phyloP scores from a whole-genome alignment of 2,888 invertebrate species.

The Sisyra nigra region DNA sequence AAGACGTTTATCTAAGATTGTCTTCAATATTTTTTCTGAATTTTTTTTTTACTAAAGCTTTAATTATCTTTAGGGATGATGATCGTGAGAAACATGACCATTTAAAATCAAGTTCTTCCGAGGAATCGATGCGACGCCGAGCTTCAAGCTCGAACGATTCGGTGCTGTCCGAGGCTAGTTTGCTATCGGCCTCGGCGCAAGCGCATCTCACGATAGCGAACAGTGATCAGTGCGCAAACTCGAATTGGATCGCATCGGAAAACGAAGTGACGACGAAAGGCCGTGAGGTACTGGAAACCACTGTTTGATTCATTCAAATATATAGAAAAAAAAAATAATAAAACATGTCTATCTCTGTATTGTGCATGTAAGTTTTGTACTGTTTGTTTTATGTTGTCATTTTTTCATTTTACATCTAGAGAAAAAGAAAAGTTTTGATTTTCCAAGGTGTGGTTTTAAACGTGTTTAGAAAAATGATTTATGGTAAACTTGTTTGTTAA shows the following conservation, averaged over 20 bases:
- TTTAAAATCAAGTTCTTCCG: constrained; percentile 40
- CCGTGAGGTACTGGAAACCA: constrained; percentile 53
- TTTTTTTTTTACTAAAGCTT: not conserved
- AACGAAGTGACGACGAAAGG: constrained; percentile 19
- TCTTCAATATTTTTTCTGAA: no score
- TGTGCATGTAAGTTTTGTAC: constrained; percentile 9
- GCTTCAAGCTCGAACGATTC: constrained; percentile 44
- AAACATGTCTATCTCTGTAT: constrained; percentile 13
- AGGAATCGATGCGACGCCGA: constrained; percentile 40
- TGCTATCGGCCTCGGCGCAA: constrained; percentile 22
- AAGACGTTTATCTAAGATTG: no score
- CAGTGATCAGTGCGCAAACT: constrained; percentile 13
- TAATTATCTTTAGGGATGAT: constrained; percentile 33
- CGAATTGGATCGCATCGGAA: constrained; percentile 8
- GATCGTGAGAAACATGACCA: constrained; percentile 42
- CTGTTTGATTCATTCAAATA: constrained; percentile 31
- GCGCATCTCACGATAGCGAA: constrained; percentile 16
- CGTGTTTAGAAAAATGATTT: no score
- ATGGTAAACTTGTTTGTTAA: no score
- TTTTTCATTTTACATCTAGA: not conserved
- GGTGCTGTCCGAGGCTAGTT: constrained; percentile 33
- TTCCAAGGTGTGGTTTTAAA: not conserved
- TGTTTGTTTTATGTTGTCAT: not conserved
- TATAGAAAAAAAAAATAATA: not conserved
- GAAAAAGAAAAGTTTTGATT: constrained; percentile 5